These are phyloP conservation scores for Echiichthys vipera DNA, from an alignment of 2,797 vertebrate species.

Conservation along the genomic window DNA sequence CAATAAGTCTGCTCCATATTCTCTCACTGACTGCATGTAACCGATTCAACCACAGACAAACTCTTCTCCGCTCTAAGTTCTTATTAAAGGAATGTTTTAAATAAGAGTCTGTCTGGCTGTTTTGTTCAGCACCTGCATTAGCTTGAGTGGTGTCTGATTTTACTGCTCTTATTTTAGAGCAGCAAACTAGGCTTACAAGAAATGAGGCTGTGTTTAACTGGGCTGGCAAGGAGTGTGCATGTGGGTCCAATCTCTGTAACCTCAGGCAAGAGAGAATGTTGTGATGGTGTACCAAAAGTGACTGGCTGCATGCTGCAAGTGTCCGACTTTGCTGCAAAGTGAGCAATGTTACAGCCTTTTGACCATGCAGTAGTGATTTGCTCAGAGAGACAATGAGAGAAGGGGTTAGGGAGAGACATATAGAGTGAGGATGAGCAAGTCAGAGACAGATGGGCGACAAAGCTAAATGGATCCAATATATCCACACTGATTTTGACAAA, in stretches of 20 bases:
- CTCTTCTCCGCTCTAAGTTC: neutral
- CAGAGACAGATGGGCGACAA: slow-evolving; percentile 56
- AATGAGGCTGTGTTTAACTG: slow-evolving; percentile 33
- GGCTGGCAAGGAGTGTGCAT: slow-evolving; percentile 12
- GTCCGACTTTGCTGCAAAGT: slow-evolving; percentile 46
- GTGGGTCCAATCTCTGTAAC: slow-evolving; percentile 33
- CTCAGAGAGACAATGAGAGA: slow-evolving; percentile 19
- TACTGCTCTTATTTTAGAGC: slow-evolving; percentile 23
- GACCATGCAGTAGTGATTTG: slow-evolving; percentile 42
- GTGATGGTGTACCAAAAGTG: slow-evolving; percentile 34
- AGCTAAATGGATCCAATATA: slow-evolving; percentile 58
- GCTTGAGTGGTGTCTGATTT: slow-evolving; percentile 18
- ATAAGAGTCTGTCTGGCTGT: neutral
- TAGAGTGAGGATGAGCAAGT: slow-evolving; percentile 11
- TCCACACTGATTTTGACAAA: slow-evolving; percentile 59
- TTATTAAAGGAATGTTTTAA: neutral
- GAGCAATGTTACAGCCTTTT: slow-evolving; percentile 59
- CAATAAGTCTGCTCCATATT: slow-evolving; percentile 12
- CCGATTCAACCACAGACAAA: slow-evolving; percentile 1
- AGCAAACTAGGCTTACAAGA: slow-evolving; percentile 25
- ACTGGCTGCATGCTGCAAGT: slow-evolving; percentile 41
- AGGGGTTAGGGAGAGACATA: slow-evolving; percentile 1
- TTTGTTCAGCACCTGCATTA: slow-evolving; percentile 16
- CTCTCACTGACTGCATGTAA: neutral
- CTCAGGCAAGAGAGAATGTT: slow-evolving; percentile 35